Conservation (phyloP, 2,888 invertebrate genomes). For the Sipunculus nudus region DNA sequence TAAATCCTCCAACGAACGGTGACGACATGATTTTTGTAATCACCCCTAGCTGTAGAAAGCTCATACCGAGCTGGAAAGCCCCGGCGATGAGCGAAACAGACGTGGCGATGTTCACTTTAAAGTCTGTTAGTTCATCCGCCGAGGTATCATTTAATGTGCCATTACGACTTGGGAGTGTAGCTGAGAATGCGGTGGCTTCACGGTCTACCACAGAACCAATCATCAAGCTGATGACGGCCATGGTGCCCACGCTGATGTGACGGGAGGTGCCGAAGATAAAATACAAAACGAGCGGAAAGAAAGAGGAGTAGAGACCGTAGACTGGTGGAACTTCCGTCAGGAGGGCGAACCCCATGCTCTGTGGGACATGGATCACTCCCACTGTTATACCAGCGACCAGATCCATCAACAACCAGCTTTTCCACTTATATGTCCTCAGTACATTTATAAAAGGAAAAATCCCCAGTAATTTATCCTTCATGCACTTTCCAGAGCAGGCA, state of each 20-base stretch:
- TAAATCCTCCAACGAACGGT: constrained; percentile 66
- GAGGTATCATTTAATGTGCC: no score
- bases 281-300: constrained; percentile 88
- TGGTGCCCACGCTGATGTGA: constrained; percentile 79
- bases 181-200: no score
- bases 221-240: constrained; percentile 62
- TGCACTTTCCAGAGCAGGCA: no score
- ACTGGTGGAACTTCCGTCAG: constrained; percentile 67
- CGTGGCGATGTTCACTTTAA: constrained; percentile 31
- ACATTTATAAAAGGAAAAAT: constrained; percentile 54
- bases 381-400: constrained; percentile 60
- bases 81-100: constrained; percentile 34
- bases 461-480: no score
- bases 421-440: constrained; percentile 54
- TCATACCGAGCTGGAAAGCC: constrained; percentile 78
- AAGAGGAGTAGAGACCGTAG: constrained; percentile 80
- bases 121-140: no score
- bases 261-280: constrained; percentile 85
- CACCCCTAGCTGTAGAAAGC: constrained; percentile 77
- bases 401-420: constrained; percentile 50
- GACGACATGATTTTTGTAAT: constrained; percentile 81
- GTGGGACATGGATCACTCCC: constrained; percentile 63
- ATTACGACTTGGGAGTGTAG: no score
- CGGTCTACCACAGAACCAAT: constrained; percentile 49
- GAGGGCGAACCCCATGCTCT: constrained; percentile 69